Evolutionary conservation across 1,140 invertebrate species (phyloP), one percentile per base, ranked within the genome.

Genomic region (Zaprionus camerounensis): DNA sequence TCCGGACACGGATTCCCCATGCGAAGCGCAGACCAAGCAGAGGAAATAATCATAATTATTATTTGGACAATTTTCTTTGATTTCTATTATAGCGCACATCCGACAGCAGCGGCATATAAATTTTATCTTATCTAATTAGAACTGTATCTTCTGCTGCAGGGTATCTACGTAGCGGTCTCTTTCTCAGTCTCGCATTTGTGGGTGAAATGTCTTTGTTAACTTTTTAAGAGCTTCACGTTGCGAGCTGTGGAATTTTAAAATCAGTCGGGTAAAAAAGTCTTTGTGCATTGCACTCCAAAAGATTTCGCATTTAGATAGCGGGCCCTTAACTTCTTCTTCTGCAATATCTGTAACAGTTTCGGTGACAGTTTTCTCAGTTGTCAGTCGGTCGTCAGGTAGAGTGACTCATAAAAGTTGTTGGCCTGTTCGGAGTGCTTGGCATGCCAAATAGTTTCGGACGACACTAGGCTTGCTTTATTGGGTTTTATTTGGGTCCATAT

Each of bases 221-320:
- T 44, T 62, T 38, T 44, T 28, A 62, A 62, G 31, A 24, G 22
- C 41, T 22, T 61, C 51, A 11, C 12, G 31, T 34, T 12, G 58
- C 38, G 57, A 7, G 26, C 36, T 28, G 44, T 83, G 73, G 83
- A 83, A 84, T 87, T 84, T 87, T 87, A 81, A 87, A 81, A 72
- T 34, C 31, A 81, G 84, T 58, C 57, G 56, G 53, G 41, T 2
- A 5, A 41, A 56, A 66, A 83, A 76, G 77, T 83, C 58, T 63
- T 63, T 58, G 36, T 70, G 46, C 34, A 75, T 26, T 85, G 84
- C 81, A 78, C 34, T 78, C 44, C 9, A 41, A 31, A 13, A 90
- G 84, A 84, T 87, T 88, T 76, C 62, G 31, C 36, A 62, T 77
- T 77, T 62, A 77, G 74, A 77, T 77, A 57, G 24, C 5, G 13